phyloP scores from a whole-genome alignment of 2,888 invertebrate genomes.

The Digitonthophagus gazella region DNA sequence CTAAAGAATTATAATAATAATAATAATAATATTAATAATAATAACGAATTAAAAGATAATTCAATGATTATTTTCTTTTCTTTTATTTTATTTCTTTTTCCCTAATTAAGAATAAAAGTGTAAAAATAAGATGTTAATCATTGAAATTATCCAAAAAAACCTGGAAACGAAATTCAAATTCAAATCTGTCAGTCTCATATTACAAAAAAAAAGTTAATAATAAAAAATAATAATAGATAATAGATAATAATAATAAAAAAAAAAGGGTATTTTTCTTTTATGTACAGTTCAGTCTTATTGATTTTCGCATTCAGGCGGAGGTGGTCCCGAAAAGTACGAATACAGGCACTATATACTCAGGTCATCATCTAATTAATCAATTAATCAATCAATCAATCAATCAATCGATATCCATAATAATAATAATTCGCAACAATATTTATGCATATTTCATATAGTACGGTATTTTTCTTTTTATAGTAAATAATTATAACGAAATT shows the following conservation, averaged over 20 bases:
- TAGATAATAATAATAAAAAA: background rate
- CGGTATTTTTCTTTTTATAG: too few species aligned
- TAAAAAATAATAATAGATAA: background rate
- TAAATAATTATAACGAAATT: too few species aligned
- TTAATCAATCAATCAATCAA: background rate
- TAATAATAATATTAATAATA: too few species aligned
- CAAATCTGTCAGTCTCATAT: background rate
- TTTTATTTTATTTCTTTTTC: too few species aligned
- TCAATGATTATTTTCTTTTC: too few species aligned
- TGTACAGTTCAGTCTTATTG: background rate
- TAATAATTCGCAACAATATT: too few species aligned
- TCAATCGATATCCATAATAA: background rate
- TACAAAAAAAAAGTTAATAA: background rate
- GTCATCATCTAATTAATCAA: background rate
- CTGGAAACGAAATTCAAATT: background rate
- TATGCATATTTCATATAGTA: too few species aligned
- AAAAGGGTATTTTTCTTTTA: background rate
- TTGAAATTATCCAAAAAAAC: too few species aligned
- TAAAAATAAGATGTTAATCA: background rate
- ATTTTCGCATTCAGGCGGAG: background rate
- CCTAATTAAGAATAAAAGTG: too few species aligned
- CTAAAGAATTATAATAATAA: too few species aligned
- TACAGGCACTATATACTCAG: background rate
- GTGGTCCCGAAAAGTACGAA: background rate
- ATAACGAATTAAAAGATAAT: too few species aligned